Evolutionary conservation across 2,113 vertebrate species (phyloP).

Genomic region (Urocitellus parryii): DNA sequence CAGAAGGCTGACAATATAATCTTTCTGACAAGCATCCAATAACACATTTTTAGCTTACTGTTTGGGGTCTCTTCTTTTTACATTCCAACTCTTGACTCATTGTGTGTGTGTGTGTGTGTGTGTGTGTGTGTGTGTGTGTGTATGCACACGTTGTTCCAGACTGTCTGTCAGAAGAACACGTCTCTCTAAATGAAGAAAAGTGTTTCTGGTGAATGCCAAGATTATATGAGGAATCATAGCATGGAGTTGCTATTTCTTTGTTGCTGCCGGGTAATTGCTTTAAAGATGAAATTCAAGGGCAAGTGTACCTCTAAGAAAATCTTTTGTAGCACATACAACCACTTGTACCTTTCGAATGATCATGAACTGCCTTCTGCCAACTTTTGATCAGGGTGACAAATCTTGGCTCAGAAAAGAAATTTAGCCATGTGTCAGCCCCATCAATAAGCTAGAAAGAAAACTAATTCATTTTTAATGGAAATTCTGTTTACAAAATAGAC

Average conservation of each 20-base stretch:
- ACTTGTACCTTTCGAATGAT: constrained; percentile 63
- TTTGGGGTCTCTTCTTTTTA: constrained; percentile 71
- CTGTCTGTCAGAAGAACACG: constrained; percentile 77
- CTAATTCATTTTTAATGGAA: constrained; percentile 82
- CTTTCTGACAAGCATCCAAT: constrained; percentile 54
- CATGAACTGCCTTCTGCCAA: constrained; percentile 70
- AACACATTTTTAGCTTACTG: constrained; percentile 66
- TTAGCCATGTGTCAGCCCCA: constrained; percentile 70
- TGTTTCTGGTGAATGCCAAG: constrained; percentile 72
- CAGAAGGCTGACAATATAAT: constrained; percentile 49
- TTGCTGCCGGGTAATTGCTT: constrained; percentile 67
- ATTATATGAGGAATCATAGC: constrained; percentile 64
- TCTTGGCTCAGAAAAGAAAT: constrained; percentile 78
- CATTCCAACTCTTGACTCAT: constrained; percentile 69
- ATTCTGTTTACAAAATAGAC: constrained; percentile 83
- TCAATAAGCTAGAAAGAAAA: constrained; percentile 78
- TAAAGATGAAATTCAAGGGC: constrained; percentile 62
- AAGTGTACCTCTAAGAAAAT: constrained; percentile 29
- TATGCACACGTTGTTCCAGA: constrained; percentile 74
- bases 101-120: neutral
- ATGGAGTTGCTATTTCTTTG: constrained; percentile 66
- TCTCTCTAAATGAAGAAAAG: constrained; percentile 80
- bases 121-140: constrained; percentile 21
- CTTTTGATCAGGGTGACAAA: constrained; percentile 78
- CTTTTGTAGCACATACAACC: neutral